Evolutionary conservation across 2,113 vertebrate species (phyloP), one percentile per base, ranked within the genome.

Genomic region (Esox niger): DNA sequence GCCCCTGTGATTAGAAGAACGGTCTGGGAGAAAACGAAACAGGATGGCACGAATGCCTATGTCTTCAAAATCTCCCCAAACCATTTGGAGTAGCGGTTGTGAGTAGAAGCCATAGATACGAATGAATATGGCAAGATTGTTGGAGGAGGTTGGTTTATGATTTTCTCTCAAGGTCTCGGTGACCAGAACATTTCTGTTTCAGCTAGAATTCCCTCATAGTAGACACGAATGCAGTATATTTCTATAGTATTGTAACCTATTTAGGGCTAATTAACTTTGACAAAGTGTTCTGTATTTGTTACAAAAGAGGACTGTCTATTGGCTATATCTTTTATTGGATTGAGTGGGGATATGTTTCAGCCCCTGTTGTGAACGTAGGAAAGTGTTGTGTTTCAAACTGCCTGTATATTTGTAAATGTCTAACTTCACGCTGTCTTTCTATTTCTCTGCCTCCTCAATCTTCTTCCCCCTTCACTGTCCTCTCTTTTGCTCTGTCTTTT

Each of bases 121-220:
- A n/a, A n/a, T n/a, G n/a, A n/a, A n/a, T n/a, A n/a, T n/a, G n/a
- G n/a, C n/a, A n/a, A n/a, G n/a, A n/a, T n/a, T n/a, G n/a, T n/a
- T n/a, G n/a, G n/a, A n/a, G n/a, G n/a, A n/a, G n/a, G n/a, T n/a
- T n/a, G n/a, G n/a, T n/a, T 33, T 84, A 46, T 84, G 79, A 86
- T 82, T 70, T 74, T 66, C 66, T 84, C 84, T 80, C 76, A 89
- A 77, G 68, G 70, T 71, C 76, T 77, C 70, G 55, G 66, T 79
- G 60, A 81, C 68, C 55, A 68, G 25, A 71, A 43, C 66, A 64
- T 54, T 69, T 69, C 46, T 35, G 64, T 57, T 43, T 55, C 54
- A 17, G 61, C 29, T 6, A 17, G 57, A 25, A 3, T 70, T 76
- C 75, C 67, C 32, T 55, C 26, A 62, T 65, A 76, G 57, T 58